phyloP scores from a whole-genome alignment of 2,888 invertebrate genomes.

The Hermaeophaga mercurialis region DNA sequence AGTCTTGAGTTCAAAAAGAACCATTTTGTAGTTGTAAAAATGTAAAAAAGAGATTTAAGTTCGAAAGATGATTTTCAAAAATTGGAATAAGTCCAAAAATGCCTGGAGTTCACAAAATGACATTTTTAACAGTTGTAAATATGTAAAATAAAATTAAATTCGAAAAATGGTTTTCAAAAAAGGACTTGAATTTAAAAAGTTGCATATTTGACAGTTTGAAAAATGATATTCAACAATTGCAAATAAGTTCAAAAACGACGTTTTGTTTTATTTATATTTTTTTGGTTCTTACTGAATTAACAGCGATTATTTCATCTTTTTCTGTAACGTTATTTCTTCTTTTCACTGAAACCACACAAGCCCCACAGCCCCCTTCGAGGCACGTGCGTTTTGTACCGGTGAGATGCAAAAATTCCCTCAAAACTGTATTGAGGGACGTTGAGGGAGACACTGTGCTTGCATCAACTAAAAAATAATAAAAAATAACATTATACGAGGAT shows the following conservation, averaged over 20 bases:
- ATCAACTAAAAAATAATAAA: conserved; percentile 21
- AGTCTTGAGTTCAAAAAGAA: too few relatives aligned
- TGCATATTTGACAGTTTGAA: too few relatives aligned
- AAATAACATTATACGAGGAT: neutral
- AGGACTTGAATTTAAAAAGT: too few relatives aligned
- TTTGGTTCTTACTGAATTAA: conserved; percentile 65
- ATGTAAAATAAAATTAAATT: too few relatives aligned
- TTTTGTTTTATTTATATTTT: too few relatives aligned
- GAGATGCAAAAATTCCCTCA: conserved; percentile 65
- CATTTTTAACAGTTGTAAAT: too few relatives aligned
- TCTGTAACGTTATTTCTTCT: conserved; percentile 59
- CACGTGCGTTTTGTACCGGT: conserved; percentile 76
- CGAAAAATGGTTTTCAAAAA: too few relatives aligned
- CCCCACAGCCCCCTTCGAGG: conserved; percentile 75
- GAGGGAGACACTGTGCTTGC: conserved; percentile 54
- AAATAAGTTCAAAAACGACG: neutral
- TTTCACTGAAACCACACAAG: conserved; percentile 64
- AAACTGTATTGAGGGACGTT: conserved; percentile 68
- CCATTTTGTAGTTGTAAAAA: too few relatives aligned
- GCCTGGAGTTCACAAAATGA: too few relatives aligned
- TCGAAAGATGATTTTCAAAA: too few relatives aligned
- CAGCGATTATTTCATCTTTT: conserved; percentile 61
- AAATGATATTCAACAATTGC: neutral
- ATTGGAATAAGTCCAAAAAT: too few relatives aligned
- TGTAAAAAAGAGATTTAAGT: too few relatives aligned